phyloP scores from a whole-genome alignment of 2,113 vertebrate species.

The Leucopternis melanops region DNA sequence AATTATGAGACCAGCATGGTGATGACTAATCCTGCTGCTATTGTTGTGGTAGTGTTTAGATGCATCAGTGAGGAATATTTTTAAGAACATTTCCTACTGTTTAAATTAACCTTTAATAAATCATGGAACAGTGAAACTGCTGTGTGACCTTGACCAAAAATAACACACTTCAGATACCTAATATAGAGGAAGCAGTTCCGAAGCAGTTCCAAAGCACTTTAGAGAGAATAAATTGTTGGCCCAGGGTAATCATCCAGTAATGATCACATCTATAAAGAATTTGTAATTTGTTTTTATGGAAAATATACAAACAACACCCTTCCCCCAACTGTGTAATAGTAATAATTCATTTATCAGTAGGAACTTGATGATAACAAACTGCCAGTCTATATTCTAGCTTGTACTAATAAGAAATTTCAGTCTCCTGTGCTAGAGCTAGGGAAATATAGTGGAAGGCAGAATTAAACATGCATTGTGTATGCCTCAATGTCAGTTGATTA shows the following conservation, averaged over 20 bases:
- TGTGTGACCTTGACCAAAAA: neutral
- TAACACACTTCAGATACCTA: neutral
- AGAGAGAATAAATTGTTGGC: neutral
- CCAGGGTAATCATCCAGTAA: neutral
- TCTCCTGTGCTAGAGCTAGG: neutral
- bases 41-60: neutral
- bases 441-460: neutral
- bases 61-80: neutral
- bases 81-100: neutral
- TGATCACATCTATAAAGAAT: neutral
- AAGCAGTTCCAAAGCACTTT: neutral
- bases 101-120: conserved; percentile 9
- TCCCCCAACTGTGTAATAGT: neutral
- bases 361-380: neutral
- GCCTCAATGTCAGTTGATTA: neutral
- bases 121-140: neutral
- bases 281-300: neutral
- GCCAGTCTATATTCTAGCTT: neutral
- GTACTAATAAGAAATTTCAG: neutral
- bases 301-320: neutral
- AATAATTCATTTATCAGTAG: neutral
- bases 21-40: neutral
- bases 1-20: neutral
- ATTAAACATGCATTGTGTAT: neutral
- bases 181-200: neutral